These are phyloP conservation scores for Nomada goodeniana DNA, from an alignment of 2,888 invertebrate species.

Conservation along the genomic window DNA sequence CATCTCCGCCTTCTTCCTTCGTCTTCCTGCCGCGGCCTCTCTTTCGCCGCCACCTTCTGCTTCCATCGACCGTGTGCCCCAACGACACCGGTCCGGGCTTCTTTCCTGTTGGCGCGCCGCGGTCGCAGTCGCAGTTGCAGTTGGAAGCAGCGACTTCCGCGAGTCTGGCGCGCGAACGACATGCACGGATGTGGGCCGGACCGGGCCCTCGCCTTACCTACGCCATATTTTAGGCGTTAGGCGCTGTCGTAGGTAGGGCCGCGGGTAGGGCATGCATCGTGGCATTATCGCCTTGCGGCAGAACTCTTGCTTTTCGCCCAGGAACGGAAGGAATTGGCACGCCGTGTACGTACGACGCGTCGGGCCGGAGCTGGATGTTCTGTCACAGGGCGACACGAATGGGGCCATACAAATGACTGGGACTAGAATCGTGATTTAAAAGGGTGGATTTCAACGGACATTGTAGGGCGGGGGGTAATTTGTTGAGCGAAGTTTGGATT, in stretches of 20 bases:
- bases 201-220: slow-evolving; percentile 74
- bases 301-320: slow-evolving; percentile 28
- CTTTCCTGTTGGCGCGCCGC: slow-evolving; percentile 67
- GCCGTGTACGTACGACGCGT: neutral
- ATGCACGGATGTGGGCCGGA: slow-evolving; percentile 76
- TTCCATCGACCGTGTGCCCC: neutral
- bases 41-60: neutral
- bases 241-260: slow-evolving; percentile 63
- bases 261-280: slow-evolving; percentile 62
- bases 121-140: slow-evolving; percentile 31
- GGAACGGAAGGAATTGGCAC: slow-evolving; percentile 20
- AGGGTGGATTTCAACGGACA: too few species aligned
- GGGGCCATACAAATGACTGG: too few species aligned
- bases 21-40: slow-evolving; percentile 26
- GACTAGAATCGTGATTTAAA: too few species aligned
- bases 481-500: too few species aligned
- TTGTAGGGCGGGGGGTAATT: too few species aligned
- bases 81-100: slow-evolving; percentile 58
- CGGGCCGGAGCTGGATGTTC: too few species aligned
- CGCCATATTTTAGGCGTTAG: slow-evolving; percentile 74
- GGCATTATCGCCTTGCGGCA: slow-evolving; percentile 63
- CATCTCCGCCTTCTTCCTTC: slow-evolving; percentile 53
- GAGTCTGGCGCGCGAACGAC: slow-evolving; percentile 49
- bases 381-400: too few species aligned
- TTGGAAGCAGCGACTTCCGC: slow-evolving; percentile 78